Percentiles rank a stretch among this genome's conserved stretches.
These are phyloP conservation scores for Lanistes nyassanus DNA, from an alignment of 1,140 invertebrate genomes.

Conservation along the genomic window DNA sequence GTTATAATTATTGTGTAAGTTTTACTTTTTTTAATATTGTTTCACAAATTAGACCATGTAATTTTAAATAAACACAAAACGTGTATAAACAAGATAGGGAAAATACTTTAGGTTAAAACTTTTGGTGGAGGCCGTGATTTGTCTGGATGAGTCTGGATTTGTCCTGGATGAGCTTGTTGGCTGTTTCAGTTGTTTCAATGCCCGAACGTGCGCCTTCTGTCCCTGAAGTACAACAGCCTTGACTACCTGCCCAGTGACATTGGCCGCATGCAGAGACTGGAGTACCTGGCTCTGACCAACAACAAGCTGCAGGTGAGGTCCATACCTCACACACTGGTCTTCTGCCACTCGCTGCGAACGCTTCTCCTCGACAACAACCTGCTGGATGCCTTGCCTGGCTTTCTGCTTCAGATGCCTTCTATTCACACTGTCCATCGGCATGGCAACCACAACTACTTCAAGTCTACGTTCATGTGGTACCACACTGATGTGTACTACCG, in stretches of 20 bases:
- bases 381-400: slow-evolving; percentile 70
- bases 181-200: slow-evolving; percentile 68
- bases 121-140: too few relatives aligned
- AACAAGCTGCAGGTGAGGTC: slow-evolving; percentile 69
- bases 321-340: slow-evolving; percentile 69
- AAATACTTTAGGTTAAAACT: too few relatives aligned
- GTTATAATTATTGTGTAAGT: too few relatives aligned
- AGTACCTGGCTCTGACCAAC: slow-evolving; percentile 69
- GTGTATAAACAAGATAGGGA: neutral
- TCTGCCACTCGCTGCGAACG: slow-evolving; percentile 64
- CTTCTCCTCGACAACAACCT: slow-evolving; percentile 69
- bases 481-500: slow-evolving; percentile 69
- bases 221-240: slow-evolving; percentile 69
- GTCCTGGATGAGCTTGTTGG: too few relatives aligned
- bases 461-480: slow-evolving; percentile 72
- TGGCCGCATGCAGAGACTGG: slow-evolving; percentile 66
- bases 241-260: slow-evolving; percentile 67
- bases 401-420: slow-evolving; percentile 66
- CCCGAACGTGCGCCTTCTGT: slow-evolving; percentile 64
- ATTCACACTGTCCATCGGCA: slow-evolving; percentile 69
- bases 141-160: too few relatives aligned
- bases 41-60: too few relatives aligned
- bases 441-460: slow-evolving; percentile 72
- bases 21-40: too few relatives aligned
- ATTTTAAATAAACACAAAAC: neutral